Evolutionary conservation across 2,888 invertebrate species (phyloP).

Genomic region (Bombyx huttoni): DNA sequence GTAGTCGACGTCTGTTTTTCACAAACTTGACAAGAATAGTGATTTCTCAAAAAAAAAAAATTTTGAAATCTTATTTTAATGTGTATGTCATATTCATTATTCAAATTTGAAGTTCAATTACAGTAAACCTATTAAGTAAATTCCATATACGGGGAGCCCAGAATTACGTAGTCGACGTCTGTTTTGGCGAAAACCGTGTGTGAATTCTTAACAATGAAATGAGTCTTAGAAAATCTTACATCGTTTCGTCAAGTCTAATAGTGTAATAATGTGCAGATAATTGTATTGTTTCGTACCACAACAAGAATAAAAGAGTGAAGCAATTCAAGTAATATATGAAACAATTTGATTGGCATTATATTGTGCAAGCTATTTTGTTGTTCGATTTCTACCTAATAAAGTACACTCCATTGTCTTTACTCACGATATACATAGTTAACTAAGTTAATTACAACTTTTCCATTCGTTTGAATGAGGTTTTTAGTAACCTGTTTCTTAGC

Average conservation of each 20-base stretch:
- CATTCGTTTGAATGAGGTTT: too few species aligned
- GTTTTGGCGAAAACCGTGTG: neutral
- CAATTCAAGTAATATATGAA: conserved; percentile 28
- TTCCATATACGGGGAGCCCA: too few species aligned
- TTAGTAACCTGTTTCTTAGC: too few species aligned
- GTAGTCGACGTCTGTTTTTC: neutral
- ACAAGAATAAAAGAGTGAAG: conserved; percentile 29
- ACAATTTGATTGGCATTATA: conserved; percentile 27
- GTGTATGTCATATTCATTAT: too few species aligned
- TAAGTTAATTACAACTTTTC: too few species aligned
- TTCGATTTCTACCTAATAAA: conserved; percentile 21
- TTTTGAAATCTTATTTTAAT: too few species aligned
- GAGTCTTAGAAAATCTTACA: neutral
- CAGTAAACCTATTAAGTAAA: too few species aligned
- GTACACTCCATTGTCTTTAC: conserved; percentile 13
- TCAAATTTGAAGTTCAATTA: too few species aligned
- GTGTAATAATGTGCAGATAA: conserved; percentile 14
- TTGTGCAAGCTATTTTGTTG: conserved; percentile 20
- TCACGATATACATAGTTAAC: conserved; percentile 10
- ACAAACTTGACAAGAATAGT: too few species aligned
- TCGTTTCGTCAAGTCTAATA: neutral
- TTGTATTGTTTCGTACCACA: conserved; percentile 33
- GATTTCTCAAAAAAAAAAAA: too few species aligned
- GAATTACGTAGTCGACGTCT: neutral
- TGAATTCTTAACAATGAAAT: neutral